Base-by-base conservation (phyloP, 1,140 invertebrate genomes). In the Mamestra configurata region DNA sequence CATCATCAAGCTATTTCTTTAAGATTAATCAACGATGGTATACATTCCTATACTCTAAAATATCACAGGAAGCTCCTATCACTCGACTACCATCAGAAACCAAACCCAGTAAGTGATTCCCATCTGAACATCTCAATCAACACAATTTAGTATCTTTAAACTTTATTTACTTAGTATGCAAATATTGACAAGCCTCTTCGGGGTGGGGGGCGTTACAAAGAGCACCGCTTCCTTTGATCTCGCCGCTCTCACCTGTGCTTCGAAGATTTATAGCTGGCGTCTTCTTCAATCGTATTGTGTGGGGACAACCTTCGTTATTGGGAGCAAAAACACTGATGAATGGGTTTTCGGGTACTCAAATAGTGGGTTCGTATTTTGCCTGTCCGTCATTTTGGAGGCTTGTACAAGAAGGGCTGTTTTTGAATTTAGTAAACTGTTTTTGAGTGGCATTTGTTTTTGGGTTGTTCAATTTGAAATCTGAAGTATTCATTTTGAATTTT, bases 111-210 rank as follows among this genome's bases (percentile, higher is more conserved):
- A 66, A 20, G 18, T 20, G 6, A 40, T 11, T 57, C 13, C 24
- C 24, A 59, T 40, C 18, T 40, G 35, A 76, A 79, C 77, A 82
- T 57, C 27, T 78, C 77, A 77, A 79, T 79, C 77, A 79, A 82
- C 81, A 79, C 77, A 71, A 57, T 70, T 70, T 70, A 70, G 35
- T 27, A 66, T 80, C 79, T 80, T 80, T 85, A 78, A 83, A 51
- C 57, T 79, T 35, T 80, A 79, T 83, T 82, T 80, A 80, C 82
- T 81, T 71, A 82, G 77, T 84, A 85, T 83, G 84, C 82, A 83
- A 85, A 85, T 85, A 82, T 85, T 79, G 82, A 81, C 84, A 77
- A 49, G 15, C 20, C 53, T 18, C 15, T 18, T 1, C 35, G 18
- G 37, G 70, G 82, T 70, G 66, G 22, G 53, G 72, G 61, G 72